Evolutionary conservation across 2,113 vertebrate genomes (phyloP).

Genomic region (Pheucticus melanocephalus): DNA sequence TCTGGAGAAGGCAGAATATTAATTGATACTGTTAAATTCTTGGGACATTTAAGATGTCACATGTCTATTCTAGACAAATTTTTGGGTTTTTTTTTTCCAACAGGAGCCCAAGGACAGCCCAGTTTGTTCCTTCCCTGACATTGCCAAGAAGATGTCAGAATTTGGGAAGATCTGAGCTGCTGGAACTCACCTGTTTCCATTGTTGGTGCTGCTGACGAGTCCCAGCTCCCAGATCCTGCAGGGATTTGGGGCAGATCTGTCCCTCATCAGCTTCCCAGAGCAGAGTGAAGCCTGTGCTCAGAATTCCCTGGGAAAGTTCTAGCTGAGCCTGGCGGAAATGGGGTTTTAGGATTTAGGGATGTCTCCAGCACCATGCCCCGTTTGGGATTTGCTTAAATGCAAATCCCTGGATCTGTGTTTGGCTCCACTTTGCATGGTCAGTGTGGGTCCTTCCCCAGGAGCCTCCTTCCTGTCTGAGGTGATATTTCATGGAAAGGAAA

Average conservation of each 20-base stretch:
- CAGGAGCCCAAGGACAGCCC: neutral
- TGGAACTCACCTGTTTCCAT: constrained; percentile 63
- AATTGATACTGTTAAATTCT: neutral
- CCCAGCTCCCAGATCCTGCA: neutral
- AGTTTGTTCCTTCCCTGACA: neutral
- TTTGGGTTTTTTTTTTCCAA: neutral
- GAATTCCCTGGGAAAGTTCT: neutral
- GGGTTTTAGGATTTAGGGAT: neutral
- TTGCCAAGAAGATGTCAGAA: neutral
- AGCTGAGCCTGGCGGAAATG: neutral
- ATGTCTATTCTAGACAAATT: neutral
- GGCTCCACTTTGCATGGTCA: constrained; percentile 54
- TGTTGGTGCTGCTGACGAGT: neutral
- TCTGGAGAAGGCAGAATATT: neutral
- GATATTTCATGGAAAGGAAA: neutral
- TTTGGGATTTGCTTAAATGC: constrained; percentile 66
- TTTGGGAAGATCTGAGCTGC: neutral
- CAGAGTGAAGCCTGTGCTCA: neutral
- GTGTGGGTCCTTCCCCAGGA: neutral
- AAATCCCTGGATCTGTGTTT: constrained; percentile 28
- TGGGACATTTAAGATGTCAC: neutral
- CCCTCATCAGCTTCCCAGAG: neutral
- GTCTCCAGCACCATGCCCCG: neutral
- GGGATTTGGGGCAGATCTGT: neutral
- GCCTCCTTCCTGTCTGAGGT: neutral